Conservation (phyloP, 2,888 invertebrate species). For the Drosophila tanythrix region DNA sequence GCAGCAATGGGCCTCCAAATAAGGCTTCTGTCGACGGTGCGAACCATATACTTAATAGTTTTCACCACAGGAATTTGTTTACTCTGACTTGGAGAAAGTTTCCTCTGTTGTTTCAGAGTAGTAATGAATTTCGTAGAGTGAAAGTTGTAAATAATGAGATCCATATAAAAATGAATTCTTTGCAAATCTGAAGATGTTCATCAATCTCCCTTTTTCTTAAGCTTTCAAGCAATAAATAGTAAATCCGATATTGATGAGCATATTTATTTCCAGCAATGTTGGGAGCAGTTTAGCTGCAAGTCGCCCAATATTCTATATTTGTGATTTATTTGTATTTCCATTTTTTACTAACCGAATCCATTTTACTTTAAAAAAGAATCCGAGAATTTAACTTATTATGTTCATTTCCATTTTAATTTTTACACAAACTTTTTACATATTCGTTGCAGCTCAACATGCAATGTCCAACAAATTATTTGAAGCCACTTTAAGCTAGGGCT, state of each 20-base stretch:
- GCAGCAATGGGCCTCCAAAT: background rate
- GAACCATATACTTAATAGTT: background rate
- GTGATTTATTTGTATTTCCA: background rate
- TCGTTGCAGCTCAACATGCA: background rate
- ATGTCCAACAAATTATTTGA: conserved; percentile 24
- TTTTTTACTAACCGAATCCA: background rate
- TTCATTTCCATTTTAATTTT: background rate
- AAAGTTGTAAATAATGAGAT: background rate
- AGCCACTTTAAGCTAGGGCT: conserved; percentile 22
- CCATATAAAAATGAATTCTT: background rate
- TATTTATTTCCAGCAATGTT: background rate
- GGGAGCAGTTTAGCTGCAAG: background rate
- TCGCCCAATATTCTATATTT: background rate
- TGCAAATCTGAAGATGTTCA: background rate
- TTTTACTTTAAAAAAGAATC: background rate
- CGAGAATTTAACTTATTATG: background rate
- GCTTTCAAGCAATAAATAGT: background rate
- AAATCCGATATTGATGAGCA: background rate
- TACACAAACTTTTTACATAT: background rate
- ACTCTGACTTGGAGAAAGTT: background rate
- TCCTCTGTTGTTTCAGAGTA: background rate
- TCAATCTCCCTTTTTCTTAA: background rate
- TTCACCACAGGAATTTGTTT: background rate
- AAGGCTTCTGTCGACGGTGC: background rate
- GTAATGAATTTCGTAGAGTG: background rate